Base-by-base conservation (phyloP, 2,888 invertebrate genomes). In the Meliscaeva auricollis region DNA sequence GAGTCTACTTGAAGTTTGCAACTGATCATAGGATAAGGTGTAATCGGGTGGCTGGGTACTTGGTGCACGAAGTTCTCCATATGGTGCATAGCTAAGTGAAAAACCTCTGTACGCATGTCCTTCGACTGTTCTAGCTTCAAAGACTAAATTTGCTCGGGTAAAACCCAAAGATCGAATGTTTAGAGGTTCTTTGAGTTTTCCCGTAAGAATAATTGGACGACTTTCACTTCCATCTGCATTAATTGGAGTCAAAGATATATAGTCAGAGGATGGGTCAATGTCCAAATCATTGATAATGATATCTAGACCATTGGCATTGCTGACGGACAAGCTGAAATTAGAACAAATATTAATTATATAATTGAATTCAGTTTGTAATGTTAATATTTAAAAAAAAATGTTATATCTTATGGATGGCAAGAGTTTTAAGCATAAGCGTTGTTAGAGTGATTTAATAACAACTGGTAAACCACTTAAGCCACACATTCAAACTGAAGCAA, bases 241-340 rank as follows among this genome's bases (percentile, higher is more conserved):
- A 0, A 83, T 11, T 35, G 87, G 87, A 1, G 26, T 74, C 15
- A 88, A 26, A 13, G 87, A 76, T 20, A 88, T 46, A 20, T 46
- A 88, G 48, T 88, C 88, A 3, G 54, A 77, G 0, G 41, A 30
- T 3, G 88, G 84, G 78, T 87, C 82, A 22, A 88, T 87, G 13
- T 88, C 87, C 5, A 88, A 70, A 48, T 70, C 75, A 44, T 84
- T 68, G 60, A 88, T 60, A 0, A 87, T 69, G 7, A 88, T 75
- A 44, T 88, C 87, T 48, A 88, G 82, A 3, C 87, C 87, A 9
- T 80, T 82, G 20, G 77, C 46, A 74, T 82, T 81, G 17, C 44
- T 56, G 1, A 88, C 85, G 3, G 82, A 26, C 41, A 82, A 50
- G 2, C 87, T 88, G 52, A 32, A 78, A 78, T 13, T 4, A 62